Percentiles rank a stretch among this genome's conserved stretches.
Conservation (phyloP, 2,113 vertebrate genomes). For the Passerina amoena region DNA sequence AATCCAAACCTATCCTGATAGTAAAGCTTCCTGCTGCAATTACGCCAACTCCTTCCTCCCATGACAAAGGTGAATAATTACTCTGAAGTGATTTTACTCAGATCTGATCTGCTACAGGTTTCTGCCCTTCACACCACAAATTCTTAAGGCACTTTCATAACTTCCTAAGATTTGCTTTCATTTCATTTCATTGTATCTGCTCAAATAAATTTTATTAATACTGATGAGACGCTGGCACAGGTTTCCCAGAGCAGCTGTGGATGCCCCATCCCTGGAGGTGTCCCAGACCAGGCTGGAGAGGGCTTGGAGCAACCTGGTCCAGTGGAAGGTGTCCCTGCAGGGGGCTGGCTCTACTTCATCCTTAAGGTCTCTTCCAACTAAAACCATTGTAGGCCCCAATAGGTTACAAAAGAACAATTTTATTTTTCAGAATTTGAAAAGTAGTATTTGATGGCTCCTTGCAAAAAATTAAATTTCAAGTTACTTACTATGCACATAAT, state of each 20-base stretch:
- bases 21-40: neutral
- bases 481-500: neutral
- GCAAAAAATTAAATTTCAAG: neutral
- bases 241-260: neutral
- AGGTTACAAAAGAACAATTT: neutral
- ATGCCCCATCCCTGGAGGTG: neutral
- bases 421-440: neutral
- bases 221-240: neutral
- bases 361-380: neutral
- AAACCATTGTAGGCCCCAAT: neutral
- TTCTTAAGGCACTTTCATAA: neutral
- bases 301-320: neutral
- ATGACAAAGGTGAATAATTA: neutral
- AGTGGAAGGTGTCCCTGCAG: neutral
- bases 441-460: neutral
- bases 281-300: neutral
- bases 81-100: neutral
- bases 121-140: neutral
- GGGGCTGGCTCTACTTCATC: neutral
- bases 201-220: neutral
- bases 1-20: neutral
- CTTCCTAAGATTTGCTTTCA: neutral
- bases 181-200: neutral
- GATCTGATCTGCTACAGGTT: neutral
- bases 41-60: neutral